Percentiles rank a stretch among this genome's conserved stretches.
Conservation (phyloP, 2,797 vertebrate species). For the Fundulus diaphanus region DNA sequence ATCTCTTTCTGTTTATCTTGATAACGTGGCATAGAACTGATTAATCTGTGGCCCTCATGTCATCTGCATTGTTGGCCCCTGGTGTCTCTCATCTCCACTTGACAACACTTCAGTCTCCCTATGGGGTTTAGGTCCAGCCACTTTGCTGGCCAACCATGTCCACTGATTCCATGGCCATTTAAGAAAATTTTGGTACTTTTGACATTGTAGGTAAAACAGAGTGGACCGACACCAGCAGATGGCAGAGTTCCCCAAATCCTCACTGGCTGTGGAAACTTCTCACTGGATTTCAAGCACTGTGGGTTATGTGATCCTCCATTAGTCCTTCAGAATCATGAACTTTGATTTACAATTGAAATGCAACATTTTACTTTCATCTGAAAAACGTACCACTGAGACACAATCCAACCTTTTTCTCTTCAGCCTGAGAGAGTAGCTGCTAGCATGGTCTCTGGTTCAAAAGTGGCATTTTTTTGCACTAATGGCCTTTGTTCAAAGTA, state of each 20-base stretch:
- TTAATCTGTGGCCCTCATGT: not conserved
- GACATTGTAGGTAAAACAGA: not conserved
- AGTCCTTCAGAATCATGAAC: too few species aligned
- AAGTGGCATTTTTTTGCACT: not conserved
- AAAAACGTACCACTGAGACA: not conserved
- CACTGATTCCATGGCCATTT: not conserved
- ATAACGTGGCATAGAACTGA: not conserved
- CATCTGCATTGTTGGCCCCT: not conserved
- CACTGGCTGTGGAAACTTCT: not conserved
- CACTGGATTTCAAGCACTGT: not conserved
- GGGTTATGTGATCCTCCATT: not conserved
- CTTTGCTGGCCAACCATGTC: not conserved
- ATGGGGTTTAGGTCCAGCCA: not conserved
- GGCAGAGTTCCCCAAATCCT: not conserved
- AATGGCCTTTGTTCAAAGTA: not conserved
- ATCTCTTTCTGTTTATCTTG: too few species aligned
- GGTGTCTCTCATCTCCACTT: not conserved
- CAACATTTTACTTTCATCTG: not conserved
- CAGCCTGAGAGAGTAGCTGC: not conserved
- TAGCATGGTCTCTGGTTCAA: not conserved
- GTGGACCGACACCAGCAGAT: not conserved
- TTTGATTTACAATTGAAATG: not conserved
- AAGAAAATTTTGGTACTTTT: not conserved
- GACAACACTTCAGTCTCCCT: not conserved
- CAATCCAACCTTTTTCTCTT: not conserved